Base-by-base conservation (phyloP, 2,113 vertebrate species). In the Vulpes ferrilata region DNA sequence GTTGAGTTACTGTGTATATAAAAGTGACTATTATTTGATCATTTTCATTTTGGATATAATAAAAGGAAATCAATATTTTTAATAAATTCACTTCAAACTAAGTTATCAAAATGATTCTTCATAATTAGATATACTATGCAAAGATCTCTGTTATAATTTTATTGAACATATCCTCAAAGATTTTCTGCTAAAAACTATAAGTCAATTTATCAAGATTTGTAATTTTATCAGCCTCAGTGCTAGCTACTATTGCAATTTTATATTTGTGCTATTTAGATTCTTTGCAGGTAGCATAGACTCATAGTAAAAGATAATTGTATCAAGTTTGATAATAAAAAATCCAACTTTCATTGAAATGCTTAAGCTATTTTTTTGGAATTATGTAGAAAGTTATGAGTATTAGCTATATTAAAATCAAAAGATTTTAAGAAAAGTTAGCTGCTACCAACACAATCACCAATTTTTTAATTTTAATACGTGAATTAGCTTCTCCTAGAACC, bases 311-410 rank as follows among this genome's bases (percentile, higher is more conserved):
- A 76, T 93, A 96, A 90, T 53, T 90, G 59, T 15, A 84, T 93
- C 35, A 89, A 88, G 9, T 71, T 38, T 15, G 9, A 12, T 90
- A 22, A 89, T 97, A 92, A 92, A 81, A 80, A 5, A 22, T 25
- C 88, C 9, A 48, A 48, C 7, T 60, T 78, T 83, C 11, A 65
- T 32, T 94, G 53, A 82, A 67, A 92, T 71, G 27, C 15, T 64
- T 93, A 76, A 93, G 4, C 9, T 93, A 90, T 51, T 94, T 93
- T 95, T 97, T 84, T 81, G 11, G 30, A 19, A 73, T 96, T 93
- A 78, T 59, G 4, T 96, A 48, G n/a, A 69, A 81, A 85, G 2
- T 69, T 90, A 93, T 81, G 59, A 65, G 73, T 74, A 89, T 83
- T 69, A 60, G 4, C 11, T 67, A 32, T 71, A n/a, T 76, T 80